A percentile compares a stretch with the other conserved stretches of the same genome.
These are phyloP conservation scores for Tyria jacobaeae DNA, from an alignment of 2,888 invertebrate species.

Conservation along the genomic window DNA sequence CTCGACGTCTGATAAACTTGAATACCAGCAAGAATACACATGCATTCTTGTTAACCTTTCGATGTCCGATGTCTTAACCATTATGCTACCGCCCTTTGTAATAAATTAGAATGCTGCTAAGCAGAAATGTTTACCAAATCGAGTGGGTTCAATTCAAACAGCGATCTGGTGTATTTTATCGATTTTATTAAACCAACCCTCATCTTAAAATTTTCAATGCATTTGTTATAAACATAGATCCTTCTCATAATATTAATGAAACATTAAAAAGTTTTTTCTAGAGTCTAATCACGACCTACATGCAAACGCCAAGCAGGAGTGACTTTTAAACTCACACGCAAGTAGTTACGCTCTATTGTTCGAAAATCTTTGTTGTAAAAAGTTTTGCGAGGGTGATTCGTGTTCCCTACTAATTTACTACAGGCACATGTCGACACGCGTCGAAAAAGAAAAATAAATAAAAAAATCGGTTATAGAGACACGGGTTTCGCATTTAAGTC, in stretches of 20 bases:
- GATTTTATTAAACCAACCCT: not conserved
- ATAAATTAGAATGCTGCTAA: no score
- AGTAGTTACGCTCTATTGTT: slow-evolving; percentile 84
- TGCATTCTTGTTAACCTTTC: no score
- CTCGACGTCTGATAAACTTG: no score
- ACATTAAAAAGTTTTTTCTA: slow-evolving; percentile 38
- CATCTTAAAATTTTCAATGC: not conserved
- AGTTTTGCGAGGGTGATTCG: slow-evolving; percentile 77
- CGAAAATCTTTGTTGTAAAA: slow-evolving; percentile 79
- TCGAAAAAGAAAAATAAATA: slow-evolving; percentile 73
- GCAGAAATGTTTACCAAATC: no score
- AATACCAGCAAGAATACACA: no score
- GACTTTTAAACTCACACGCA: slow-evolving; percentile 80
- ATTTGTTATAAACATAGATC: not conserved
- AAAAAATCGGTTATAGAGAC: slow-evolving; percentile 74
- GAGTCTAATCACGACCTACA: slow-evolving; percentile 32
- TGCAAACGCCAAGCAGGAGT: slow-evolving; percentile 71
- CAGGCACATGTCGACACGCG: slow-evolving; percentile 85
- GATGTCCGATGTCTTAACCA: no score
- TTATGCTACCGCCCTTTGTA: no score
- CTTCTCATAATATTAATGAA: slow-evolving; percentile 17
- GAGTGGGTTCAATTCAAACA: not conserved
- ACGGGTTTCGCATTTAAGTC: slow-evolving; percentile 79
- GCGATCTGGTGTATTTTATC: not conserved
- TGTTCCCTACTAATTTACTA: slow-evolving; percentile 84